Evolutionary conservation across 2,888 invertebrate genomes (phyloP), one percentile per base, ranked within the genome.

Genomic region (Dyspetes luteomarginatus): DNA sequence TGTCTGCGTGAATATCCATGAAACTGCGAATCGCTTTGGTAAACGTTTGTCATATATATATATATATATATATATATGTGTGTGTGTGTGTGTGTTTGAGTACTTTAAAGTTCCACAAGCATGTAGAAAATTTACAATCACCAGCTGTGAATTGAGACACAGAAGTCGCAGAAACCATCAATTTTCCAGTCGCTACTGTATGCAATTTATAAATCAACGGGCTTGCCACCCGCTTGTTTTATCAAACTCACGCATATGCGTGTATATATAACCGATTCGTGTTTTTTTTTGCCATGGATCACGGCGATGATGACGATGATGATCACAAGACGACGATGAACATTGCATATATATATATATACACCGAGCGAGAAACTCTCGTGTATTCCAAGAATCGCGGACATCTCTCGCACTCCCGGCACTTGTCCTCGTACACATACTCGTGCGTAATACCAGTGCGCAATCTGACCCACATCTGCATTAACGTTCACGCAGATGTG

Each of bases 381-480:
- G 64, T 58, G 45, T 65, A 72, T 81, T 81, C 78, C 73, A 43
- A 81, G 81, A 81, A 81, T 62, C 68, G 56, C 81, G 48, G 72
- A 56, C 68, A 81, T 81, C 73, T 78, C 64, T 69, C 58, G 68
- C 67, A 65, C 72, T 52, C 65, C 19, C 60, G 24, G 24, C 67
- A 76, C 71, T 60, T 75, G 71, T 80, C 73, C 76, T 72, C 72
- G 67, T 76, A 28, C 52, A 36, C 48, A 71, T 48, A 68, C 75
- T 19, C 71, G 77, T 78, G 78, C 81, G 81, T 81, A 81, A 78
- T 78, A 78, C 78, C 69, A 78, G 81, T 86, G 76, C 86, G 83
- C 82, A 86, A 90, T 89, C 89, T 89, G 89, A 89, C 89, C 88
- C 85, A 89, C 86, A 90, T 90, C 89, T 87, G 55, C 82, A 78